Conservation (phyloP, 2,888 invertebrate species). For the Epinotia bilunana region DNA sequence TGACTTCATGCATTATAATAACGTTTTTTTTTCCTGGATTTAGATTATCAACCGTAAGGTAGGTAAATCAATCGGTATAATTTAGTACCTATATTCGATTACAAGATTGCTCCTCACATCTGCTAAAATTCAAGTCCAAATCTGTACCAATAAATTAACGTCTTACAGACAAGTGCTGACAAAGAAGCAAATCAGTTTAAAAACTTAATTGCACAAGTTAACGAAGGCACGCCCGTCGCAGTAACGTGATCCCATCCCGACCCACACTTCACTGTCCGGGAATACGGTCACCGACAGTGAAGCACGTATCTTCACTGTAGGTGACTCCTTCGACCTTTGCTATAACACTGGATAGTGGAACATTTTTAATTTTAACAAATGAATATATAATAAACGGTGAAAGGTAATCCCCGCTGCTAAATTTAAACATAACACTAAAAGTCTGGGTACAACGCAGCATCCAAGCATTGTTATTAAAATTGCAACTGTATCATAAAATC, state of each 20-base stretch:
- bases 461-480: not conserved
- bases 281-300: no score
- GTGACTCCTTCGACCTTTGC: conserved; percentile 3
- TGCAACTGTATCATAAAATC: not conserved
- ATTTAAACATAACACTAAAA: not conserved
- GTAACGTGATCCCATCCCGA: conserved; percentile 16
- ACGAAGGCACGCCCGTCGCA: conserved; percentile 16
- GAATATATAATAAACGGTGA: not conserved
- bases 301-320: not conserved
- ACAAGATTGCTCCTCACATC: not conserved
- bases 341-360: conserved; percentile 1
- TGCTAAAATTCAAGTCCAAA: not conserved
- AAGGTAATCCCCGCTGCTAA: conserved; percentile 8
- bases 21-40: no score
- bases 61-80: no score
- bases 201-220: conserved; percentile 26
- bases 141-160: not conserved
- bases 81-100: no score
- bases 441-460: not conserved
- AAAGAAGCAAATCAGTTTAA: conserved; percentile 25
- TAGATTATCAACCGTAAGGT: no score
- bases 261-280: conserved; percentile 1
- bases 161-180: conserved; percentile 13
- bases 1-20: no score
- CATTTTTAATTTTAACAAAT: not conserved